Base-by-base conservation (phyloP, 2,888 invertebrate genomes). In the Teleogryllus oceanicus region DNA sequence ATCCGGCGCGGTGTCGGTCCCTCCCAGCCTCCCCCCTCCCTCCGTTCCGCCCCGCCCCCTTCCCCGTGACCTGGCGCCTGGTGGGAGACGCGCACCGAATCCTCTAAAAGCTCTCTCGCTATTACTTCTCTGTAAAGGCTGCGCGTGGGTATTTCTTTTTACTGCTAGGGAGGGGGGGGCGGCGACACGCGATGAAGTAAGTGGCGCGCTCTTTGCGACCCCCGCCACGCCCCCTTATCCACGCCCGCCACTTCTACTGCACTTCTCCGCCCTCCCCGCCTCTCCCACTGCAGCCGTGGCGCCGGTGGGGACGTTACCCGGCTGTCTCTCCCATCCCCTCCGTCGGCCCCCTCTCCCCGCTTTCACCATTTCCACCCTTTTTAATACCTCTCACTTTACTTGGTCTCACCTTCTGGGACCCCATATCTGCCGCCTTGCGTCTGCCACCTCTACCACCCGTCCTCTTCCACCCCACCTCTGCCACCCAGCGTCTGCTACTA, bases 51-150 rank as follows among this genome's bases (percentile, higher is more conserved):
- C 16, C 62, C 62, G 16, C 62, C 0, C 62, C 62, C 62, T 0
- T n/a, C 62, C 62, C 62, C 62, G 62, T 8, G 62, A 62, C 13
- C 62, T n/a, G 62, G 13, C 16, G n/a, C 62, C 16, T 62, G 62
- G 16, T 13, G 16, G 62, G n/a, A 18, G 62, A 13, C 16, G n/a
- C 62, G 62, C n/a, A 62, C 16, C 16, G 62, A 62, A 18, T 62
- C 62, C 62, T 62, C 62, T 62, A 62, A 62, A 62, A 62, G 62
- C 62, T 62, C 62, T 62, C 62, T 62, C 62, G 62, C 62, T 62
- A 62, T 62, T 62, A 62, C 62, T 62, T 62, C 62, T 62, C 62
- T 62, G 62, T 62, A 62, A 62, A 62, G 62, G 62, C 62, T 18
- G 62, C 62, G 62, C 13, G 62, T n/a, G 62, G 62, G 62, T 62